A percentile compares a stretch with the other conserved stretches of the same genome.
Conservation (phyloP, 2,797 vertebrate species). For the Botia kubotai region DNA sequence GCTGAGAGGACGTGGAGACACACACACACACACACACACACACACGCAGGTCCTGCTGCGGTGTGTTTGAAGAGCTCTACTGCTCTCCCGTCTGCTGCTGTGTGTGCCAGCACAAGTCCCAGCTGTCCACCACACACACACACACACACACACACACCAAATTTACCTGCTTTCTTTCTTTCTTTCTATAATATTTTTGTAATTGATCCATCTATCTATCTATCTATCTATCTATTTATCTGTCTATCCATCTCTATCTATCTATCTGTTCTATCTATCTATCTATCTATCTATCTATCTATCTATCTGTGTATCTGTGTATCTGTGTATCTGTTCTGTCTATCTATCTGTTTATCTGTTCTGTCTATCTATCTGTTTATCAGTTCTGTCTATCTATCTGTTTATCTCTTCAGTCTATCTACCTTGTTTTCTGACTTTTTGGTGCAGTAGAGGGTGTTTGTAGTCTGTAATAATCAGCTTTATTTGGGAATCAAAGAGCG, state of each 20-base stretch:
- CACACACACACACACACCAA: background rate
- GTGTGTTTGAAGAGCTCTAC: background rate
- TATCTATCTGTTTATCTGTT: too few species aligned
- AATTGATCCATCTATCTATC: too few species aligned
- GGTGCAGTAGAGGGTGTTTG: slow-evolving; percentile 34
- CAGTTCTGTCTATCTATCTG: background rate
- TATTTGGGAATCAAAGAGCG: slow-evolving; percentile 24
- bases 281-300: too few species aligned
- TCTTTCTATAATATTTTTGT: background rate
- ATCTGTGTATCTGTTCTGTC: too few species aligned
- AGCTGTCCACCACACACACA: background rate
- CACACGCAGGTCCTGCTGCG: background rate
- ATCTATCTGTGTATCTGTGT: too few species aligned
- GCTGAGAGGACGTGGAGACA: background rate
- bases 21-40: background rate
- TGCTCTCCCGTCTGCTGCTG: background rate
- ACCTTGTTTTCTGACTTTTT: background rate
- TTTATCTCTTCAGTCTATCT: background rate
- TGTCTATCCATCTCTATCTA: too few species aligned
- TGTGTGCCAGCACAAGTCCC: too few species aligned
- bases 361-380: too few species aligned
- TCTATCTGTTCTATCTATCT: too few species aligned
- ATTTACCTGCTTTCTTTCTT: too few species aligned
- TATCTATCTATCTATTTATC: too few species aligned
- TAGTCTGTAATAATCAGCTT: slow-evolving; percentile 11